A percentile compares a stretch with the other conserved stretches of the same genome.
Conservation (phyloP, 1,140 invertebrate genomes). For the Heliothis virescens region DNA sequence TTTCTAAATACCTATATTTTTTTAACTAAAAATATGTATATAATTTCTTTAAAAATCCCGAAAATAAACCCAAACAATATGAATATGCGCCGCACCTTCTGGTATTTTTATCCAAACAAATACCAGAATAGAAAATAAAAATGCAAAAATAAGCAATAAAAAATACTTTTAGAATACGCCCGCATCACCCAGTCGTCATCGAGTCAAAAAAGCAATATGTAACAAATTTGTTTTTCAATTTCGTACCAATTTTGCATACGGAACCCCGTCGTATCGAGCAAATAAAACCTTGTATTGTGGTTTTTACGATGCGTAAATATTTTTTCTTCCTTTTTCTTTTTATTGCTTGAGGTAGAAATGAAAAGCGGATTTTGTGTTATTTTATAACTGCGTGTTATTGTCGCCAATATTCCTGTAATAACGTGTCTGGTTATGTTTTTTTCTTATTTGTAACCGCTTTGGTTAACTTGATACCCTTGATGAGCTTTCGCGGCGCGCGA, state of each 20-base stretch:
- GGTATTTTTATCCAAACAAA: conserved; percentile 9
- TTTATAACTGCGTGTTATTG: conserved; percentile 61
- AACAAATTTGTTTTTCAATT: conserved; percentile 86
- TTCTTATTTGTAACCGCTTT: conserved; percentile 53
- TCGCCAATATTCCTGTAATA: conserved; percentile 63
- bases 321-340: conserved; percentile 68
- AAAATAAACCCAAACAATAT: neutral
- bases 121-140: conserved; percentile 15
- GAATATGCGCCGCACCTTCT: neutral
- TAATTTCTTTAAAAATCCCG: neutral
- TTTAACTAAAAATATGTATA: too few relatives aligned
- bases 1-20: too few relatives aligned
- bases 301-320: conserved; percentile 80
- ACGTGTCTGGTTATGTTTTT: conserved; percentile 51
- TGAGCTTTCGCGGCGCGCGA: neutral
- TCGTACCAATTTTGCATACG: conserved; percentile 85
- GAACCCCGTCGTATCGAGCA: conserved; percentile 63
- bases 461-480: conserved; percentile 54
- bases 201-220: conserved; percentile 84
- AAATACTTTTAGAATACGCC: conserved; percentile 57
- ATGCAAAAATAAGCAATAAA: conserved; percentile 27
- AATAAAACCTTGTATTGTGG: conserved; percentile 79
- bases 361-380: conserved; percentile 65
- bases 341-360: conserved; percentile 72
- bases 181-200: conserved; percentile 28